phyloP scores from a whole-genome alignment of 2,797 vertebrate genomes.

The Sebastiscus albofasciatus region DNA sequence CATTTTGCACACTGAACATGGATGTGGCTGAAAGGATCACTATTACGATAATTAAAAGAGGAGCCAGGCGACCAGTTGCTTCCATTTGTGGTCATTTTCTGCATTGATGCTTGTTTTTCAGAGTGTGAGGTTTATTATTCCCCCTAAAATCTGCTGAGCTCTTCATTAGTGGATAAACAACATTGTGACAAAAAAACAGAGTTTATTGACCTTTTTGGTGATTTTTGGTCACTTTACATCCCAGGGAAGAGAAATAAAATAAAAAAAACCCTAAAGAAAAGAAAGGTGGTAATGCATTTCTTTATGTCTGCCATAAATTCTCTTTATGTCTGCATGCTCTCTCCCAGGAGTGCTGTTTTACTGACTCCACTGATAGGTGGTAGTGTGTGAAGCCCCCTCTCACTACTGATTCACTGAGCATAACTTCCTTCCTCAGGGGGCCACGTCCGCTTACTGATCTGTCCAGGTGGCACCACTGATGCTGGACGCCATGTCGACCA shows the following conservation, averaged over 20 bases:
- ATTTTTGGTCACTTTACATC: neutral
- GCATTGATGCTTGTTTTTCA: slow-evolving; percentile 38
- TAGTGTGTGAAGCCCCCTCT: slow-evolving; percentile 13
- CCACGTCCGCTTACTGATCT: slow-evolving; percentile 27
- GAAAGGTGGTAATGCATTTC: neutral
- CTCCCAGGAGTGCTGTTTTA: slow-evolving; percentile 26
- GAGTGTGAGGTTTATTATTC: slow-evolving; percentile 22
- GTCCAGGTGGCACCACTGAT: slow-evolving; percentile 41
- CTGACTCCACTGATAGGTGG: slow-evolving; percentile 25
- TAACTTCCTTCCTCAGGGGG: slow-evolving; percentile 11
- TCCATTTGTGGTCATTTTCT: slow-evolving; percentile 43
- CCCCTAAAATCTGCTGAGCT: slow-evolving; percentile 15
- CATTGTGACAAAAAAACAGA: neutral
- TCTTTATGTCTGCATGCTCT: slow-evolving; percentile 2
- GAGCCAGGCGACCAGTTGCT: neutral
- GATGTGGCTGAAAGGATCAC: slow-evolving; percentile 53
- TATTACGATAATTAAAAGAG: slow-evolving; percentile 55
- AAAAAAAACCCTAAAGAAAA: neutral
- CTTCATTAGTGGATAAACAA: slow-evolving; percentile 9
- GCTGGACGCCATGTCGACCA: neutral
- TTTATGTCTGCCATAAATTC: slow-evolving; percentile 27
- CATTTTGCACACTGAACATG: slow-evolving; percentile 61
- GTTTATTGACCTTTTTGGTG: neutral
- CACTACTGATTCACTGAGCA: slow-evolving; percentile 13
- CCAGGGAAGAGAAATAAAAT: neutral